Percentiles rank a stretch among this genome's conserved stretches.
Evolutionary conservation across 2,113 vertebrate species (phyloP).

Genomic region (Crotalus viridis): DNA sequence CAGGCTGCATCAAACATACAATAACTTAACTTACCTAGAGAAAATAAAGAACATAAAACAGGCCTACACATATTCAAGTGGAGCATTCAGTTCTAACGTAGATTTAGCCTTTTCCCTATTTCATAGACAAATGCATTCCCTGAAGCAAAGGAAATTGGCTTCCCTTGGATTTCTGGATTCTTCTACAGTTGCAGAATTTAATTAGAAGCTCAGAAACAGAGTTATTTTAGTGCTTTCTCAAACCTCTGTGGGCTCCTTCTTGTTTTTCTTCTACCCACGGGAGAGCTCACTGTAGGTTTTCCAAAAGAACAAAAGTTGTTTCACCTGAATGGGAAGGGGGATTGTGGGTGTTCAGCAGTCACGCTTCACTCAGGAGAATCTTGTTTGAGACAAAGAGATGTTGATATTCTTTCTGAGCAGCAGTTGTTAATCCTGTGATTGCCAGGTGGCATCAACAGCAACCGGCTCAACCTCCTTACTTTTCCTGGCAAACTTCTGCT

Average conservation of each 20-base stretch:
- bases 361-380: neutral
- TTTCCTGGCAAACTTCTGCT: neutral
- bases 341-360: neutral
- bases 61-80: neutral
- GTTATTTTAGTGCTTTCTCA: neutral
- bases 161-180: neutral
- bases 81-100: neutral
- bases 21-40: neutral
- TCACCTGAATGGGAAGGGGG: neutral
- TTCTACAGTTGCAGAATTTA: neutral
- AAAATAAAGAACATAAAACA: neutral
- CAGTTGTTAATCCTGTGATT: neutral
- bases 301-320: neutral
- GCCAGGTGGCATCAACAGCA: neutral
- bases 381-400: neutral
- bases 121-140: neutral
- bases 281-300: neutral
- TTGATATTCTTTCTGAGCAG: neutral
- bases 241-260: neutral
- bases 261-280: neutral
- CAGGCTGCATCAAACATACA: neutral
- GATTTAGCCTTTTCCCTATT: neutral
- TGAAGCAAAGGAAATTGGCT: neutral
- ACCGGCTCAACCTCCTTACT: neutral
- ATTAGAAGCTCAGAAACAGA: neutral